These are phyloP conservation scores for Acanthosoma haemorrhoidale DNA, from an alignment of 2,888 invertebrate genomes.

Conservation along the genomic window DNA sequence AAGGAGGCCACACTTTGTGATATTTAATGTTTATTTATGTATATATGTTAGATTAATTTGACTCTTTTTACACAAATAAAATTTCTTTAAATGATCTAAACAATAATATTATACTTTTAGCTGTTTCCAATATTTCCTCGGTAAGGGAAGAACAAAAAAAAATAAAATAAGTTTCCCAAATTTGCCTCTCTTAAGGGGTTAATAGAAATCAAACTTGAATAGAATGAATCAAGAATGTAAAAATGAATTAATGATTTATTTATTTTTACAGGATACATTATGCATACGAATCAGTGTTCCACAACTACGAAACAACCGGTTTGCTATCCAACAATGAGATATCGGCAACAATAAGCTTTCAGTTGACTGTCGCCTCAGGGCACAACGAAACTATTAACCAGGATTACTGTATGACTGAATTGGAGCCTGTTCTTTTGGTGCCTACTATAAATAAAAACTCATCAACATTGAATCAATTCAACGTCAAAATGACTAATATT, in stretches of 20 bases:
- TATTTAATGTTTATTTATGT: too few relatives aligned
- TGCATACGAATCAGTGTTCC: conserved; percentile 27
- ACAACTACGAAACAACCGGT: conserved; percentile 27
- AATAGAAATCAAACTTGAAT: background rate
- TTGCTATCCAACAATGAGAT: conserved; percentile 13
- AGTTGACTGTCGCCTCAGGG: conserved; percentile 19
- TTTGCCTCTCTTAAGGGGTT: too few relatives aligned
- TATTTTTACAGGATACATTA: conserved; percentile 24
- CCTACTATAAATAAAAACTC: background rate
- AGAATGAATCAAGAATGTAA: background rate
- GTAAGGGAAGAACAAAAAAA: too few relatives aligned
- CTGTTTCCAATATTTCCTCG: too few relatives aligned
- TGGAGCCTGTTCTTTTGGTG: conserved; percentile 7
- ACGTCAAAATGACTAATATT: background rate
- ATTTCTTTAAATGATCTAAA: too few relatives aligned
- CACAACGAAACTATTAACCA: conserved; percentile 6
- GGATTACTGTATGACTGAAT: conserved; percentile 6
- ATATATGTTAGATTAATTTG: too few relatives aligned
- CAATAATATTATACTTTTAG: too few relatives aligned
- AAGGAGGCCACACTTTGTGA: too few relatives aligned
- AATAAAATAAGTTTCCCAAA: too few relatives aligned
- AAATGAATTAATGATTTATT: background rate
- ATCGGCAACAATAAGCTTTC: conserved; percentile 17
- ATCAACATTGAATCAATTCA: background rate
- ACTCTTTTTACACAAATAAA: too few relatives aligned